Evolutionary conservation across 2,888 invertebrate species (phyloP).

Genomic region (Orchestes rusci): DNA sequence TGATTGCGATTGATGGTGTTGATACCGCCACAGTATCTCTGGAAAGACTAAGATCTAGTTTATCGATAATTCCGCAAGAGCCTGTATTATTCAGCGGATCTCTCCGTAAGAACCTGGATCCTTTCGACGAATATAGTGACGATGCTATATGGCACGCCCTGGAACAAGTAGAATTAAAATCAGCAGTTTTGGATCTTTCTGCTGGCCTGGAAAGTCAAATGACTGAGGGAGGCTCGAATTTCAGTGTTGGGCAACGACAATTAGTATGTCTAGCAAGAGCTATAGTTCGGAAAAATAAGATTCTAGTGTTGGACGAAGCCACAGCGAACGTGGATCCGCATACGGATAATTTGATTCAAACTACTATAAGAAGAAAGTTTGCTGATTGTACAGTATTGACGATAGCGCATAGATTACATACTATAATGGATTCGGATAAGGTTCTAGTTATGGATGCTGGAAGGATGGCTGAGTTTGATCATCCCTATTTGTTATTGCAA

Average conservation of each 20-base stretch:
- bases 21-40: conserved; percentile 62
- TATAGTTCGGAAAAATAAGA: conserved; percentile 41
- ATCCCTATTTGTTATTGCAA: conserved; percentile 58
- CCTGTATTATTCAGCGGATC: conserved; percentile 81
- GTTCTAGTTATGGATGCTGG: conserved; percentile 77
- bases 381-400: conserved; percentile 69
- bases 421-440: conserved; percentile 76
- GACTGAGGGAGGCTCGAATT: conserved; percentile 53
- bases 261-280: conserved; percentile 60
- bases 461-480: conserved; percentile 63
- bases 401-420: conserved; percentile 73
- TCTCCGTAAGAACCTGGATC: conserved; percentile 81
- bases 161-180: conserved; percentile 71
- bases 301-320: conserved; percentile 54
- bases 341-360: conserved; percentile 70
- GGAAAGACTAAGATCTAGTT: conserved; percentile 63
- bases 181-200: conserved; percentile 42
- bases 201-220: conserved; percentile 42
- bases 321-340: conserved; percentile 73
- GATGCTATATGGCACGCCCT: conserved; percentile 78
- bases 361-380: conserved; percentile 66
- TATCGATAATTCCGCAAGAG: conserved; percentile 81
- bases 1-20: conserved; percentile 70
- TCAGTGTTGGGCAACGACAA: conserved; percentile 50
- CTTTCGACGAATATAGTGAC: conserved; percentile 74